Evolutionary conservation across 2,888 invertebrate genomes (phyloP), one percentile per base, ranked within the genome.

Genomic region (Tenthredo distinguenda): DNA sequence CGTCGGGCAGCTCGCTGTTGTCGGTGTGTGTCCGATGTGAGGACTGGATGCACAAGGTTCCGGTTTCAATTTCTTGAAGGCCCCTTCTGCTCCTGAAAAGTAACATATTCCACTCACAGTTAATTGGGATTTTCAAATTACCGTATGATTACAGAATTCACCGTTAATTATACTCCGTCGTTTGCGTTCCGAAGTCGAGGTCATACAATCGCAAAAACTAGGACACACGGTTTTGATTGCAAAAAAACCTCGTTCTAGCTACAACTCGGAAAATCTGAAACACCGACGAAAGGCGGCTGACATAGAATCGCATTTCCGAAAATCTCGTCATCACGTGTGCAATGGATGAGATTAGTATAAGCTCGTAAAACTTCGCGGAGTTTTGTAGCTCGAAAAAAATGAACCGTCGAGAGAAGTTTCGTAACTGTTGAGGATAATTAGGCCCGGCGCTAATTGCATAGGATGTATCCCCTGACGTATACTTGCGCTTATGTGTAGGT

Each of bases 31-130:
- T 68, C 97, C 97, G 87, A 97, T 96, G 93, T 97, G 97, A 93
- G 97, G 96, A 90, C 97, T 97, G 88, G 96, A 95, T 91, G 96
- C 93, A 88, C 94, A 94, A 85, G 97, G 96, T 93, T 98, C 99
- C 58, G 98, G 98, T 95, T 99, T 99, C 94, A 99, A 96, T 95
- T 99, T 99, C 95, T 99, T 99, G 95, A 99, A 99, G 89, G 99
- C 99, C 88, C 99, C 99, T 95, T 99, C 99, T 94, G 96, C 96
- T 94, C 95, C 94, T 95, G 91, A 81, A 91, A 90, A 86, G n/a
- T 47, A 34, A 65, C 31, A 10, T 26, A 47, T 83, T 50, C 34
- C 83, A 71, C 31, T 83, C 68, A 50, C 2, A 77, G 77, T 18
- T 55, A 31, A 31, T 15, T 68, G 68, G 34, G 15, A 68, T 34